Evolutionary conservation across 2,797 vertebrate species (phyloP).

Genomic region (Aselliscus stoliczkanus): DNA sequence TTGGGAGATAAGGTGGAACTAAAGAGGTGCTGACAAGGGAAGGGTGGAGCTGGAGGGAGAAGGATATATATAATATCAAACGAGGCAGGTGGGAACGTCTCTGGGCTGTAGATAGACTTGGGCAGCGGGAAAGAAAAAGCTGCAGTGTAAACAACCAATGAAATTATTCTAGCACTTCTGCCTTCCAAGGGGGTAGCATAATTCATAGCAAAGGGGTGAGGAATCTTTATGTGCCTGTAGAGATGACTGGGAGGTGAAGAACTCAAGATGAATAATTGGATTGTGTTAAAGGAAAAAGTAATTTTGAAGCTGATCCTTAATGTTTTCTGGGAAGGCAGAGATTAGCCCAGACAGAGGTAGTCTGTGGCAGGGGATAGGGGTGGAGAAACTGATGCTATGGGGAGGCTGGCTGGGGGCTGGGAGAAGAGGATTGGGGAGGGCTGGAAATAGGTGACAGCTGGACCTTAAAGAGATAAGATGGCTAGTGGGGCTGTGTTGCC

Average conservation of each 20-base stretch:
- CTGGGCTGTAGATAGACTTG: neutral
- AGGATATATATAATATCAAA: neutral
- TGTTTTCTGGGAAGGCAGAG: neutral
- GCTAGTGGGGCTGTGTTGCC: neutral
- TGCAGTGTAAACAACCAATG: neutral
- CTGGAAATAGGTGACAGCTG: neutral
- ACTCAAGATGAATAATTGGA: neutral
- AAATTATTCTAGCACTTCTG: neutral
- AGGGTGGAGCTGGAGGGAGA: neutral
- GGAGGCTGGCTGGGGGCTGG: neutral
- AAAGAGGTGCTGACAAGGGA: neutral
- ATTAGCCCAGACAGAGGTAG: neutral
- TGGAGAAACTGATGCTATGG: neutral
- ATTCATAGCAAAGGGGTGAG: neutral
- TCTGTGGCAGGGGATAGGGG: neutral
- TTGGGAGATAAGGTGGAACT: neutral
- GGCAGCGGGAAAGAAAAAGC: neutral
- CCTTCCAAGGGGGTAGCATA: neutral
- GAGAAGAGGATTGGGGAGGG: accelerated
- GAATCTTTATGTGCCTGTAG: neutral
- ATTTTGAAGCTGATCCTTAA: conserved; percentile 27
- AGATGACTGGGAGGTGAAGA: neutral
- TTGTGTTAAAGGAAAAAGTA: conserved; percentile 36
- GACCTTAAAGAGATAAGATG: neutral
- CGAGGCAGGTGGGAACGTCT: neutral